Conservation (phyloP, 1,140 invertebrate genomes). For the Drosophila triauraria region DNA sequence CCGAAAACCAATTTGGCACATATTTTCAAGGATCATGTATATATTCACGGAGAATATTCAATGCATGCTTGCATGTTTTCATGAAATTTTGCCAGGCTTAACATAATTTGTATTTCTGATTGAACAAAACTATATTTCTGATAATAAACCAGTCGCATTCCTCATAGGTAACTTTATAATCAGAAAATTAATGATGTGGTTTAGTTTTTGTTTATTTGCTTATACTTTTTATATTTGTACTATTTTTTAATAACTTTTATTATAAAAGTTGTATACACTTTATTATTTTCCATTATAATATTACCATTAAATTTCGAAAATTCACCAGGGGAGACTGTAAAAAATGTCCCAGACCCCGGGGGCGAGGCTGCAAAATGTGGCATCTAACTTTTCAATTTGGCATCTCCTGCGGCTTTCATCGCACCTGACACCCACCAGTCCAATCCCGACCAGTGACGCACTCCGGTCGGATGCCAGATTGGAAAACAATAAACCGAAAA, state of each 20-base stretch:
- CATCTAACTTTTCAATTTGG: constrained; percentile 65
- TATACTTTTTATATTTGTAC: no score
- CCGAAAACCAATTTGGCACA: background rate
- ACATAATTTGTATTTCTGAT: background rate
- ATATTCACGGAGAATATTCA: background rate
- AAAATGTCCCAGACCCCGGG: background rate
- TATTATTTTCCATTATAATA: background rate
- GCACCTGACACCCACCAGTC: constrained; percentile 25
- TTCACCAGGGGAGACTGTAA: background rate
- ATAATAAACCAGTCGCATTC: no score
- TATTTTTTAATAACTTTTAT: background rate
- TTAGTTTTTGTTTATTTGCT: no score
- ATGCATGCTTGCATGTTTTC: no score
- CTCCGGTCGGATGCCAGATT: constrained; percentile 59
- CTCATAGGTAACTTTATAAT: background rate
- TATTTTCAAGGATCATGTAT: background rate
- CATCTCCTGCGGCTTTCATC: constrained; percentile 63
- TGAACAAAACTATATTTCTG: background rate
- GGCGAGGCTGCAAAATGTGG: constrained; percentile 10
- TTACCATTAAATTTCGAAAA: background rate
- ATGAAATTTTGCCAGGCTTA: background rate
- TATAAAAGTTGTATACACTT: background rate
- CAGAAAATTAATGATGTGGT: no score
- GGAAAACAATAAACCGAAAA: constrained; percentile 66
- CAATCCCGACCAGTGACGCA: constrained; percentile 54